Conservation (phyloP, 2,113 vertebrate species). For the Paradisaea rubra region DNA sequence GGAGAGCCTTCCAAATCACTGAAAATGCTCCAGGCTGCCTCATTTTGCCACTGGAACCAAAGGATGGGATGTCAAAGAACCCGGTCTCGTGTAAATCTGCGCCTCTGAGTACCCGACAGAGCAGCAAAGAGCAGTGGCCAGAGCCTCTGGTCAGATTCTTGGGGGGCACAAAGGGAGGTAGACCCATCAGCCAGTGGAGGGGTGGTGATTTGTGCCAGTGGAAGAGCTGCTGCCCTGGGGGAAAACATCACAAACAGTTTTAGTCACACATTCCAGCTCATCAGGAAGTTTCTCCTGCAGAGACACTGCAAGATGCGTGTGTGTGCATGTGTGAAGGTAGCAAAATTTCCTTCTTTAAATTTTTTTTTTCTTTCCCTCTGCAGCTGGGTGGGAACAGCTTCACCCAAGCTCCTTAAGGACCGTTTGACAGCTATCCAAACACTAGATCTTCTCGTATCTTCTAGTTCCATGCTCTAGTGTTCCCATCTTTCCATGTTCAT, state of each 20-base stretch:
- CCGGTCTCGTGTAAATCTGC: neutral
- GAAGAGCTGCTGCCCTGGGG: neutral
- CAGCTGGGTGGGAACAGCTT: neutral
- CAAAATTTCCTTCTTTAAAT: neutral
- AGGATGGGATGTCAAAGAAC: neutral
- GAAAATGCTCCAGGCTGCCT: neutral
- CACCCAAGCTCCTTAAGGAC: neutral
- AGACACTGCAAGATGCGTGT: neutral
- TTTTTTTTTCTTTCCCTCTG: neutral
- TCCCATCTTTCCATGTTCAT: neutral
- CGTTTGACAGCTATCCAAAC: neutral
- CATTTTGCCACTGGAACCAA: neutral
- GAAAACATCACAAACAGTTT: neutral
- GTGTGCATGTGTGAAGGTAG: neutral
- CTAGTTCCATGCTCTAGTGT: neutral
- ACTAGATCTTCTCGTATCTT: neutral
- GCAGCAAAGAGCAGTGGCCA: neutral
- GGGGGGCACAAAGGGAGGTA: neutral
- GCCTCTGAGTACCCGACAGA: rapidly evolving
- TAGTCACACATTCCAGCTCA: neutral
- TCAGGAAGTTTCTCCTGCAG: neutral
- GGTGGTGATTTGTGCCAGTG: neutral
- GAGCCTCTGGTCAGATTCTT: neutral
- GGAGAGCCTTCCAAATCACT: neutral
- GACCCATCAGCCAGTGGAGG: neutral